A percentile compares a stretch with the other conserved stretches of the same genome.
phyloP scores from a whole-genome alignment of 2,888 invertebrate genomes.

The Dryococelus australis region DNA sequence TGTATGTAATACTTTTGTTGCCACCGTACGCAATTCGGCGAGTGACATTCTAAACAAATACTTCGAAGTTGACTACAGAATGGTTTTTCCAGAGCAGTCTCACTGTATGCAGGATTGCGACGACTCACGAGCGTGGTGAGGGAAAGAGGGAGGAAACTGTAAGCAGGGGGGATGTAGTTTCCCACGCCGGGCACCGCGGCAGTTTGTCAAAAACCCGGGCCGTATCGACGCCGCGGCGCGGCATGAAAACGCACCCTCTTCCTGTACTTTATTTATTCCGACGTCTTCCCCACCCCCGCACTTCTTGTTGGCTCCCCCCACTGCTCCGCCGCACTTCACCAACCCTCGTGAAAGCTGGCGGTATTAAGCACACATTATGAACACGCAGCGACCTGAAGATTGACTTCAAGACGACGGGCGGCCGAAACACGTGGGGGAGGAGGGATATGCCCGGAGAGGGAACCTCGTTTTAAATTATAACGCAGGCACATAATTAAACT shows the following conservation, averaged over 20 bases:
- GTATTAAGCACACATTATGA: conserved; percentile 38
- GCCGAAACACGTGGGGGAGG: conserved; percentile 12
- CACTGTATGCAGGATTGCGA: too few species aligned
- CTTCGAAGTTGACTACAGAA: too few species aligned
- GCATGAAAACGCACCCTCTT: conserved; percentile 20
- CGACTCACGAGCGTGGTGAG: too few species aligned
- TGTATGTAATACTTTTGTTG: too few species aligned
- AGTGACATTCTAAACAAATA: too few species aligned
- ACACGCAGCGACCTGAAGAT: conserved; percentile 21
- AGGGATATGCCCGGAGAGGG: not conserved
- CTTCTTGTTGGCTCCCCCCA: not conserved
- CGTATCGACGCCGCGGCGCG: not conserved
- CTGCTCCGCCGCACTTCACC: not conserved
- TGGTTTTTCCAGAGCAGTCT: too few species aligned
- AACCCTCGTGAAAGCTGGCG: not conserved
- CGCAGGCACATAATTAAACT: conserved; percentile 44
- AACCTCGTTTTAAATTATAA: conserved; percentile 44
- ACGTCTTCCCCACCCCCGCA: not conserved
- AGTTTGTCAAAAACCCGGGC: not conserved
- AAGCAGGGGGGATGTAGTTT: not conserved
- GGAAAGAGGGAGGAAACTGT: too few species aligned
- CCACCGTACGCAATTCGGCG: too few species aligned
- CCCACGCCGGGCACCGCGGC: not conserved
- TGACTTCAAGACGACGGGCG: conserved; percentile 27
- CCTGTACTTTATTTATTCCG: conserved; percentile 26